Evolutionary conservation across 2,888 invertebrate species (phyloP), one percentile per base, ranked within the genome.

Genomic region (Lasioglossum morio): DNA sequence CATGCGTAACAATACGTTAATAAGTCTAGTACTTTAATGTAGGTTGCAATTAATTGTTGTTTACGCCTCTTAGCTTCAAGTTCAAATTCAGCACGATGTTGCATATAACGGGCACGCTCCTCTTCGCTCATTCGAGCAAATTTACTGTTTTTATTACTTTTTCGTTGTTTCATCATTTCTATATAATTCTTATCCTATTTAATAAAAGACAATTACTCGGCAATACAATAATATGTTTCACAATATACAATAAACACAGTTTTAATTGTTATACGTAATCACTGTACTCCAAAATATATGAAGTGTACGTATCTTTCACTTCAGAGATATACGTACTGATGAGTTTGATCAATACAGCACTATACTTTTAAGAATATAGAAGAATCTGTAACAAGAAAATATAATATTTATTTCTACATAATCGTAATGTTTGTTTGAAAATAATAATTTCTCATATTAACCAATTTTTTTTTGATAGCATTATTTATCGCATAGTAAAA

Each of bases 111-210:
- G 0, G 97, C 97, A 4, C 98, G 96, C 93, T 98, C 98, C 94
- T 98, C 98, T 87, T 98, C 98, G 0, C 97, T 97, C 98, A 98
- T 98, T 91, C 97, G 97, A 34, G 98, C 97, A 92, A 98, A 95
- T 94, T 98, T 98, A 93, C 97, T 97, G 63, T 96, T 97, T 95
- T 97, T 97, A 46, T 97, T 97, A 46, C 96, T 96, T 94, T 97
- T 98, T 95, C 97, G 98, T 94, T 95, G 95, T 87, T 95, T 95
- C 81, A 95, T 95, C 96, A 93, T 94, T 85, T 79, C 70, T 57
- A 40, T 53, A 53, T n/a, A 46, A 34, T 48, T 43, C 57, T 63
- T 40, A 66, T 74, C 12, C 30, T 53, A 57, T 27, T 46, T 37
- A 10, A 16, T 40, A 8, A 2, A 57, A 40, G 30, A 14, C 16